These are phyloP conservation scores for Eclectus roratus DNA, from an alignment of 2,113 vertebrate species.

Conservation along the genomic window DNA sequence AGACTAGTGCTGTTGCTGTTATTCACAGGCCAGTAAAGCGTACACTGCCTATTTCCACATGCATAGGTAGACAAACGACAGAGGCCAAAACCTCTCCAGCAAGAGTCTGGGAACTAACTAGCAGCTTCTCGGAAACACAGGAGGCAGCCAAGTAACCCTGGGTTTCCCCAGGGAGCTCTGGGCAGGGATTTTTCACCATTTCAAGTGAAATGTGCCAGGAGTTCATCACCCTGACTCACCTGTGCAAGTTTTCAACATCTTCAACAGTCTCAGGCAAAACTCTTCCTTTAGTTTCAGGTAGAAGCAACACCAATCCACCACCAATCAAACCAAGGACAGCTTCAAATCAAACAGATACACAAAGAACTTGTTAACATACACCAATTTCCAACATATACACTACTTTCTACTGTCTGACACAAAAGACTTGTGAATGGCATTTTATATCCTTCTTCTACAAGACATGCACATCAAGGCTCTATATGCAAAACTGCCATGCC, in stretches of 20 bases:
- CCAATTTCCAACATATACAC: not conserved
- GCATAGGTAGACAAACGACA: not conserved
- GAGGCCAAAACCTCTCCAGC: not conserved
- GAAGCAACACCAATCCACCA: constrained; percentile 80
- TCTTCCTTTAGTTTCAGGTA: constrained; percentile 87
- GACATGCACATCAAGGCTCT: not conserved
- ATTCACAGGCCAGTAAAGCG: not conserved
- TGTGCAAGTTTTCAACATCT: constrained; percentile 81
- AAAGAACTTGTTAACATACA: not conserved
- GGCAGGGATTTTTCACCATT: not conserved
- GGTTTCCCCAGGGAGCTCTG: not conserved
- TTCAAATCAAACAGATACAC: constrained; percentile 40
- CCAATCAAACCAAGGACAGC: constrained; percentile 80
- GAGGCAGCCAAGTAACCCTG: not conserved
- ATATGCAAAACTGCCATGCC: not conserved
- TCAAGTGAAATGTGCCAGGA: not conserved
- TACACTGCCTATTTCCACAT: not conserved
- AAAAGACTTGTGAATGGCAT: not conserved
- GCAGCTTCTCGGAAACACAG: not conserved
- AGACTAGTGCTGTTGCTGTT: not conserved
- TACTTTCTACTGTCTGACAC: not conserved
- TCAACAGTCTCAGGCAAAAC: constrained; percentile 86
- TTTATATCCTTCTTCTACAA: not conserved
- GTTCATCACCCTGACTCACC: constrained; percentile 46
- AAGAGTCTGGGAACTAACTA: not conserved